These are phyloP conservation scores for Harpagus bidentatus DNA, from an alignment of 2,113 vertebrate genomes.

Conservation along the genomic window DNA sequence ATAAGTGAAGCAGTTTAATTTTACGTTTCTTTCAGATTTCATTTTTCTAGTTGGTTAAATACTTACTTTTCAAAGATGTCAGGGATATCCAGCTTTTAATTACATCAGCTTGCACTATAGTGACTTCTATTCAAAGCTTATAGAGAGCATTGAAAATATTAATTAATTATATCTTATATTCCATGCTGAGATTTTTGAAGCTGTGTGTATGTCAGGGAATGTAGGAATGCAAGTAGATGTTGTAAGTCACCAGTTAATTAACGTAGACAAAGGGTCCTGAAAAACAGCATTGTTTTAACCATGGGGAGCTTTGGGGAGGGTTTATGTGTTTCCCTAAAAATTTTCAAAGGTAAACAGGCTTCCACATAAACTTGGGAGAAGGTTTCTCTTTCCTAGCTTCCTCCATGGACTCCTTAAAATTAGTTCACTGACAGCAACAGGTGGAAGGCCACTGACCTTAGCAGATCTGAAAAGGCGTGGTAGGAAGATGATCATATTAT, in stretches of 20 bases:
- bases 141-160: neutral
- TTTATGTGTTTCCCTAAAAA: neutral
- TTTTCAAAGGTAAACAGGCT: neutral
- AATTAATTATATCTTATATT: neutral
- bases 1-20: neutral
- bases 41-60: neutral
- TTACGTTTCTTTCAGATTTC: neutral
- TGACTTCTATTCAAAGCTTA: neutral
- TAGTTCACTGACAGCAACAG: neutral
- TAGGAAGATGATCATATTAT: neutral
- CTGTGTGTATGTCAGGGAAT: neutral
- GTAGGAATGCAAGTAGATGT: neutral
- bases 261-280: neutral
- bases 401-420: neutral
- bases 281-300: neutral
- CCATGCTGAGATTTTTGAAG: neutral
- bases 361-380: neutral
- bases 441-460: neutral
- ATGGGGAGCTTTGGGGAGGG: neutral
- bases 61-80: neutral
- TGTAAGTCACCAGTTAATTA: neutral
- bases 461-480: neutral
- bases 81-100: neutral
- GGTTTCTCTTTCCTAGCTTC: neutral
- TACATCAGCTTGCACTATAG: neutral